phyloP scores from a whole-genome alignment of 2,888 invertebrate genomes.

The Heliconius erato region DNA sequence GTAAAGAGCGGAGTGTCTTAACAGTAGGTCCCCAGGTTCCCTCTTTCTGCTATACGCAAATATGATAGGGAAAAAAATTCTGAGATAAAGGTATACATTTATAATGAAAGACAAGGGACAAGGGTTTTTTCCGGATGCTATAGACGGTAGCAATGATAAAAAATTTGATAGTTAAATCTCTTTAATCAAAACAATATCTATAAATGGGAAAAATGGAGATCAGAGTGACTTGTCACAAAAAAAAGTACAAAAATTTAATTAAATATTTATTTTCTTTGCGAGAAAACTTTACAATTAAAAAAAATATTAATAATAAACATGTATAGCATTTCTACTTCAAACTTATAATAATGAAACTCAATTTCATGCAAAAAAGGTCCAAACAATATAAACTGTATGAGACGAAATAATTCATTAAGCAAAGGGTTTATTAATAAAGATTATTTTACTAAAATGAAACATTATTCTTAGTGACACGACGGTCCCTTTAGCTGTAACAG shows the following conservation, averaged over 20 bases:
- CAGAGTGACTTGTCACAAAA: neutral
- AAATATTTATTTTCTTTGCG: too few species aligned
- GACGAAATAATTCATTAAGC: conserved; percentile 17
- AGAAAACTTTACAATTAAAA: neutral
- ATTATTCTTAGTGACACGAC: conserved; percentile 40
- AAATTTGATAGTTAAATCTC: too few species aligned
- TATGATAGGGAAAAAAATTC: too few species aligned
- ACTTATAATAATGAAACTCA: neutral
- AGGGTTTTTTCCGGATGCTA: too few species aligned
- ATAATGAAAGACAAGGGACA: too few species aligned
- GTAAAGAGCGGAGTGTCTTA: too few species aligned
- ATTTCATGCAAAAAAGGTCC: neutral
- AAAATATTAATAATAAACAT: neutral
- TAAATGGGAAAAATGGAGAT: neutral
- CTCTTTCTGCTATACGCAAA: too few species aligned
- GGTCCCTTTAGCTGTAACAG: conserved; percentile 24
- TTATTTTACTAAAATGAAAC: conserved; percentile 37
- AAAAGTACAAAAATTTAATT: too few species aligned
- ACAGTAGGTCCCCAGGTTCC: too few species aligned
- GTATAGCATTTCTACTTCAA: neutral
- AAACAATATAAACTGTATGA: neutral
- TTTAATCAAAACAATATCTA: neutral
- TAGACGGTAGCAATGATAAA: too few species aligned
- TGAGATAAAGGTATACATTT: too few species aligned
- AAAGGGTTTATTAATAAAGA: conserved; percentile 31